These are phyloP conservation scores for Theretra japonica DNA, from an alignment of 2,888 invertebrate species.

Conservation along the genomic window DNA sequence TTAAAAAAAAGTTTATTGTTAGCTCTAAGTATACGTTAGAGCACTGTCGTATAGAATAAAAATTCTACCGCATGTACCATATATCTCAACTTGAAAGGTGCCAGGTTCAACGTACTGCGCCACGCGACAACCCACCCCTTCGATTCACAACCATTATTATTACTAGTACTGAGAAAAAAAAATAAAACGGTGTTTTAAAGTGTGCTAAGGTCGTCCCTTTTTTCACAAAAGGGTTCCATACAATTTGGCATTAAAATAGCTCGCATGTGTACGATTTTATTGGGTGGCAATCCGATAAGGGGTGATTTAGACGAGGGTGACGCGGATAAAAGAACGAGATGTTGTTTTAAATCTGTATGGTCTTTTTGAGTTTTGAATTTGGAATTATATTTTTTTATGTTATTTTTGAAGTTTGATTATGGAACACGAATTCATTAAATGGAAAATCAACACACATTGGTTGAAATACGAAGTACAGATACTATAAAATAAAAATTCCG, in stretches of 20 bases:
- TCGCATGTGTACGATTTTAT: conserved; percentile 49
- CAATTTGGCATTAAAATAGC: conserved; percentile 49
- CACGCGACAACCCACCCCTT: conserved; percentile 63
- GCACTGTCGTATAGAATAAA: background rate
- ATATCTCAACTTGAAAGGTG: conserved; percentile 34
- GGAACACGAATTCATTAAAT: background rate
- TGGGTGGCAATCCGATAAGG: conserved; percentile 55
- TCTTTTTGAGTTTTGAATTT: background rate
- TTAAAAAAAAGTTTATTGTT: background rate
- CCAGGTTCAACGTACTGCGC: conserved; percentile 75
- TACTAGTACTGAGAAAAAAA: conserved; percentile 58
- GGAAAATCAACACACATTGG: background rate
- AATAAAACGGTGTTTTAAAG: conserved; percentile 55
- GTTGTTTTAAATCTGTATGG: background rate
- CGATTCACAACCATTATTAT: conserved; percentile 60
- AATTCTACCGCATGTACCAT: conserved; percentile 26
- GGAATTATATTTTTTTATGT: background rate
- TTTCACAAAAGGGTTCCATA: conserved; percentile 51
- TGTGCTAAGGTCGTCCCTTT: conserved; percentile 73
- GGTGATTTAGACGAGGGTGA: conserved; percentile 38
- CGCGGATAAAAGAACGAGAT: conserved; percentile 28
- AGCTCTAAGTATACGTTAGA: background rate
- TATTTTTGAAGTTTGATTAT: background rate
- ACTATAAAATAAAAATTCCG: no score
- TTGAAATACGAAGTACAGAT: no score